These are phyloP conservation scores for Tokudaia muenninki DNA, from an alignment of 2,797 vertebrate species.

Conservation along the genomic window DNA sequence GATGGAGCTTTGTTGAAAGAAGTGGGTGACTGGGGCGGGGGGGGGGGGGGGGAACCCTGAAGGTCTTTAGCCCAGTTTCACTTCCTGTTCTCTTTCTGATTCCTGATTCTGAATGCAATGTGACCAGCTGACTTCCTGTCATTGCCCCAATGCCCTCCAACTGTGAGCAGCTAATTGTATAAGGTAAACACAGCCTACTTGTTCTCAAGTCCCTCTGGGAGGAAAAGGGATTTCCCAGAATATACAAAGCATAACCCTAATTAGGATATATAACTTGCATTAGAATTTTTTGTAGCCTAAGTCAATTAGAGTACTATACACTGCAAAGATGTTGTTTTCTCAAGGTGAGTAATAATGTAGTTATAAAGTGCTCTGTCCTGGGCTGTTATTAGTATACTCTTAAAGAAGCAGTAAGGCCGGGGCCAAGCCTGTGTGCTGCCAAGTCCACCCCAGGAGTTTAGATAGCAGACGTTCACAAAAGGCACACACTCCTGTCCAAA, in stretches of 20 bases:
- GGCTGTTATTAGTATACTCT: slow-evolving; percentile 47
- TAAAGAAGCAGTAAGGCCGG: slow-evolving; percentile 30
- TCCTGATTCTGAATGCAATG: too few species aligned
- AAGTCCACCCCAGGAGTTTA: slow-evolving; percentile 14
- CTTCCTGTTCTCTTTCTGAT: not conserved
- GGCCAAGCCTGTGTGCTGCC: slow-evolving; percentile 35
- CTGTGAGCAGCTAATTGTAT: not conserved
- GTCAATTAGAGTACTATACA: slow-evolving; percentile 5
- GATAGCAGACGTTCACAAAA: slow-evolving; percentile 52
- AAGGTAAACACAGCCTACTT: not conserved
- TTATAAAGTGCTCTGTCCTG: slow-evolving; percentile 54
- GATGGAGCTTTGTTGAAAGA: not conserved
- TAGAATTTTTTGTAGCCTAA: slow-evolving; percentile 41
- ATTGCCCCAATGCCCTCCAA: too few species aligned
- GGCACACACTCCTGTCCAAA: slow-evolving; percentile 51
- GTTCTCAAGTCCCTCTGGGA: too few species aligned
- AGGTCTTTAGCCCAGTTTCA: not conserved
- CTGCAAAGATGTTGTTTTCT: slow-evolving; percentile 23
- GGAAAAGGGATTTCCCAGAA: not conserved
- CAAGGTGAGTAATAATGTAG: slow-evolving; percentile 14
- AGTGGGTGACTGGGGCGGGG: not conserved
- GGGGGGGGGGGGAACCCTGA: not conserved
- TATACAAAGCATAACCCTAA: not conserved
- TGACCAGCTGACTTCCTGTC: not conserved
- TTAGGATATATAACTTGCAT: not conserved